Percentiles rank a stretch among this genome's conserved stretches.
These are phyloP conservation scores for Eufriesea mexicana DNA, from an alignment of 1,140 invertebrate genomes.

Conservation along the genomic window DNA sequence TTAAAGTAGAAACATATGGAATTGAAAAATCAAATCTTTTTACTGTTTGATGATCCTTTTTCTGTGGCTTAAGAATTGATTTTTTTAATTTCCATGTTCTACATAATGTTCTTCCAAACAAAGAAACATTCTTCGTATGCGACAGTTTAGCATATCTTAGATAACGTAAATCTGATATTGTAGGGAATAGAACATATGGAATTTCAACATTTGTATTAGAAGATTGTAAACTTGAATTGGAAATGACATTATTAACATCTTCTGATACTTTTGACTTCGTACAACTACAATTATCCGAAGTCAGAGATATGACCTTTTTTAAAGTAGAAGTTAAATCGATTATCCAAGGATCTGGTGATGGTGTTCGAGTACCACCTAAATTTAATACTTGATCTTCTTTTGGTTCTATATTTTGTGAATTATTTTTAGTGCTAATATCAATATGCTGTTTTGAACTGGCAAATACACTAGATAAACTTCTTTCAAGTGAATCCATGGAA, in stretches of 20 bases:
- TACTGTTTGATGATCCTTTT: conserved; percentile 52
- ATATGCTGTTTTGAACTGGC: conserved; percentile 2
- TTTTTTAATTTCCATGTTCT: conserved; percentile 72
- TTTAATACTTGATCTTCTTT: conserved; percentile 14
- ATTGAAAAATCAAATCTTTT: conserved; percentile 84
- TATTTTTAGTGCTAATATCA: background rate
- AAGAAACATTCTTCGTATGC: conserved; percentile 72
- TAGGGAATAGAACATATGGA: conserved; percentile 47
- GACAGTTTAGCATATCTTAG: conserved; percentile 57
- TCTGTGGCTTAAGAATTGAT: conserved; percentile 56
- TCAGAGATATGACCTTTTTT: conserved; percentile 45
- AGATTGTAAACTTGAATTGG: conserved; percentile 5
- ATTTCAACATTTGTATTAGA: background rate
- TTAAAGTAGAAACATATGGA: conserved; percentile 74
- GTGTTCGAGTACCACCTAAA: conserved; percentile 37
- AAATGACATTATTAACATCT: background rate
- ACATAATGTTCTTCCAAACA: conserved; percentile 83
- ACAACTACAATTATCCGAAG: conserved; percentile 6
- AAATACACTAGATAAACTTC: conserved; percentile 37
- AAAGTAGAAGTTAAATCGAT: conserved; percentile 72
- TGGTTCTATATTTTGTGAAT: conserved; percentile 25
- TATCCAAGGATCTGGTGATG: conserved; percentile 61
- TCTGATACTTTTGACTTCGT: conserved; percentile 14
- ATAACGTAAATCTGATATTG: conserved; percentile 70
- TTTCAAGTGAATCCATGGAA: conserved; percentile 49